Evolutionary conservation across 2,888 invertebrate genomes (phyloP).

Genomic region (Odontocolon sp.): DNA sequence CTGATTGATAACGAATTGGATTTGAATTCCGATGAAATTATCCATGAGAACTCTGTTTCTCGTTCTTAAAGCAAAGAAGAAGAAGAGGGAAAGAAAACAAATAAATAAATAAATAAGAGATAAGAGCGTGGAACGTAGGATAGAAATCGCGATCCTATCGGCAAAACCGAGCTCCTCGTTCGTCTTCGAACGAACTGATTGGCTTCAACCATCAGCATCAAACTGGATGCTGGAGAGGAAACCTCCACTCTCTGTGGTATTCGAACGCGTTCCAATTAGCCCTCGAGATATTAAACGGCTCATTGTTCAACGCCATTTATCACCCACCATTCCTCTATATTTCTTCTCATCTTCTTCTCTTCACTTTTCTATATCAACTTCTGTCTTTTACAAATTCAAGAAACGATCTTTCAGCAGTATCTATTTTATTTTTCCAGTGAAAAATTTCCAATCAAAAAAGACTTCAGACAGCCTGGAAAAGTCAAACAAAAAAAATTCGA

Average conservation of each 20-base stretch:
- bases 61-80: neutral
- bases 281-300: constrained; percentile 61
- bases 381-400: constrained; percentile 19
- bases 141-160: constrained; percentile 63
- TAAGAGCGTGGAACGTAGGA: constrained; percentile 21
- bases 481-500: no score
- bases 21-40: neutral
- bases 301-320: constrained; percentile 60
- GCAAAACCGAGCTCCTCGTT: constrained; percentile 53
- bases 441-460: no score
- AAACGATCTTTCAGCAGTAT: constrained; percentile 21
- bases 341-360: neutral
- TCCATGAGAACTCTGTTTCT: neutral
- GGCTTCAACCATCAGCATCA: constrained; percentile 58
- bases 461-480: no score
- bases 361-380: neutral
- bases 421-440: no score
- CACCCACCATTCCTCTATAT: constrained; percentile 33
- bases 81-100: neutral
- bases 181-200: constrained; percentile 62
- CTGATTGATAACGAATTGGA: constrained; percentile 13
- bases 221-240: constrained; percentile 6
- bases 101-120: neutral
- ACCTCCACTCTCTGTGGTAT: constrained; percentile 15
- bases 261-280: constrained; percentile 62